Evolutionary conservation across 2,797 vertebrate species (phyloP).

Genomic region (Sternarchorhynchus goeldii): DNA sequence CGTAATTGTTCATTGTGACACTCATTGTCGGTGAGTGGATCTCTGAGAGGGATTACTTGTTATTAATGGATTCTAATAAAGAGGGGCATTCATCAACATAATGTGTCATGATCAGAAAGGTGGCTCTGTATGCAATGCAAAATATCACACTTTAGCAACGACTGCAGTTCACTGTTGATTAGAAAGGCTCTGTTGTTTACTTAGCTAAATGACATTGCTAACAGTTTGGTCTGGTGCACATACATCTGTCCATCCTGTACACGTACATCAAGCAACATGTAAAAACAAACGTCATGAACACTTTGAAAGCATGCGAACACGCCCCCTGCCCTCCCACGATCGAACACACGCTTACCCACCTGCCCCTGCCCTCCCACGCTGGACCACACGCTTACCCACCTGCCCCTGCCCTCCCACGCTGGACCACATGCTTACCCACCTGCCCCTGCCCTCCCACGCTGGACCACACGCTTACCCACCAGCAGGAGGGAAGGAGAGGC

Average conservation of each 20-base stretch:
- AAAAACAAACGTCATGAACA: background rate
- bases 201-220: constrained; percentile 12
- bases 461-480: too few relatives aligned
- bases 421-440: too few relatives aligned
- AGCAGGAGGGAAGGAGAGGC: background rate
- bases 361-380: too few relatives aligned
- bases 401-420: too few relatives aligned
- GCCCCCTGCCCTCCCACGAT: background rate
- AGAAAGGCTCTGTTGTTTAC: constrained; percentile 1
- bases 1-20: constrained; percentile 77
- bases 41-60: constrained; percentile 64
- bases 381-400: too few relatives aligned
- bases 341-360: background rate
- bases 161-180: constrained; percentile 9
- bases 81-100: constrained; percentile 70
- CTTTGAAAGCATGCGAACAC: background rate
- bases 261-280: background rate
- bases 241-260: background rate
- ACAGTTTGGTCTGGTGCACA: background rate
- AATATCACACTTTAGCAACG: constrained; percentile 25
- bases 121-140: constrained; percentile 38
- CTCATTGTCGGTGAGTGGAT: constrained; percentile 69
- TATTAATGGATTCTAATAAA: constrained; percentile 78
- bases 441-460: too few relatives aligned
- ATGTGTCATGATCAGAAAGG: constrained; percentile 59